These are phyloP conservation scores for Ageneiosus marmoratus DNA, from an alignment of 2,113 vertebrate species.

Conservation along the genomic window DNA sequence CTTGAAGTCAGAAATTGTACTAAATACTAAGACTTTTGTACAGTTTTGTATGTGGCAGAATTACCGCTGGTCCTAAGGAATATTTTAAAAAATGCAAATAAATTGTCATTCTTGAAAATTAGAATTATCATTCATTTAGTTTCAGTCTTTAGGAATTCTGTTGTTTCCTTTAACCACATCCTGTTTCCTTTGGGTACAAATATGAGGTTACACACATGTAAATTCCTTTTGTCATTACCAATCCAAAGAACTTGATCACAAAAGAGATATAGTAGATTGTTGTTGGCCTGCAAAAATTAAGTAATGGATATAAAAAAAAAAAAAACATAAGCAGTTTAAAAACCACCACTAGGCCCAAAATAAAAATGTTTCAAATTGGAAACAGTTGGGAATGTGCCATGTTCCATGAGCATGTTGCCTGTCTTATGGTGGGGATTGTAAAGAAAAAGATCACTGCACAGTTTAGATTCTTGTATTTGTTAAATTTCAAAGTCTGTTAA, in stretches of 20 bases:
- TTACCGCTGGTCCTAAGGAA: not conserved
- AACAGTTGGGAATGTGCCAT: not conserved
- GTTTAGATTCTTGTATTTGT: not conserved
- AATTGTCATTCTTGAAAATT: too few species aligned
- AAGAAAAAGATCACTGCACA: not conserved
- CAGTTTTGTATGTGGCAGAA: too few species aligned
- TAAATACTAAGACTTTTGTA: too few species aligned
- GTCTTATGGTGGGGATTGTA: not conserved
- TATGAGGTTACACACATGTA: too few species aligned
- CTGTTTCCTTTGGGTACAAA: too few species aligned
- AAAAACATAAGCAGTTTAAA: not conserved
- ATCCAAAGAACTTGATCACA: not conserved
- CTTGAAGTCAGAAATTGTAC: too few species aligned
- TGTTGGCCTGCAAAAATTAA: not conserved
- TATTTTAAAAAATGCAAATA: not conserved
- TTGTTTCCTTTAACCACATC: too few species aligned
- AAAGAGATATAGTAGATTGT: not conserved
- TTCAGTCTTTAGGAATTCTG: not conserved
- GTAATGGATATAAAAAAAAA: too few species aligned
- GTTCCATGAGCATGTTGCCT: not conserved
- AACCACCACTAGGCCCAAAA: not conserved
- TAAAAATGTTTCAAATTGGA: not conserved
- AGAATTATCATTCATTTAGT: not conserved
- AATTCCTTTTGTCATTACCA: not conserved
- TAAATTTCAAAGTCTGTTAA: not conserved